Conservation (phyloP, 2,113 vertebrate genomes). For the Melanocharis versteri region DNA sequence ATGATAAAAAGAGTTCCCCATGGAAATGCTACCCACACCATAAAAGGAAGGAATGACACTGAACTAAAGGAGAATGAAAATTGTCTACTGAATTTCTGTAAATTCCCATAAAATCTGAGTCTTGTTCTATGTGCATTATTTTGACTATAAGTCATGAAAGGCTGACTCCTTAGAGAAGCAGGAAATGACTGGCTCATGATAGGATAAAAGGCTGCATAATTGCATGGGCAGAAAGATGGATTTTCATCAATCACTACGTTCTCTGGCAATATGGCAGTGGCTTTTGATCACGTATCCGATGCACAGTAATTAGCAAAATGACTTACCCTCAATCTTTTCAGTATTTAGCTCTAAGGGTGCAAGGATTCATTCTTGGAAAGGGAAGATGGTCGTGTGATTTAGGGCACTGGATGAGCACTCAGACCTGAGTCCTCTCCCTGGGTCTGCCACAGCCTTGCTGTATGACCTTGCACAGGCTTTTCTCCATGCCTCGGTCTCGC, state of each 20-base stretch:
- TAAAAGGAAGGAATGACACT: constrained; percentile 27
- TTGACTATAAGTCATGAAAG: neutral
- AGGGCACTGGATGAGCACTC: constrained; percentile 63
- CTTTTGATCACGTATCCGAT: neutral
- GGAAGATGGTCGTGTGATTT: constrained; percentile 59
- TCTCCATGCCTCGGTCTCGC: constrained; percentile 48
- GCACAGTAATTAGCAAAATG: constrained; percentile 41
- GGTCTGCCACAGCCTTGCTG: constrained; percentile 56
- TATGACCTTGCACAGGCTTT: constrained; percentile 61
- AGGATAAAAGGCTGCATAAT: neutral
- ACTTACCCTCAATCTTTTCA: constrained; percentile 52
- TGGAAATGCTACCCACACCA: neutral
- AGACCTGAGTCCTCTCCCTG: constrained; percentile 58
- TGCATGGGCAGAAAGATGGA: neutral
- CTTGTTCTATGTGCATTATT: neutral
- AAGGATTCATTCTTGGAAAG: constrained; percentile 56
- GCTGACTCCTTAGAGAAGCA: constrained; percentile 5
- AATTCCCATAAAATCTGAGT: constrained; percentile 10
- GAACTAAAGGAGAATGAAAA: neutral
- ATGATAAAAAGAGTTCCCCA: neutral
- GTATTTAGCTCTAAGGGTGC: constrained; percentile 52
- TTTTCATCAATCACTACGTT: neutral
- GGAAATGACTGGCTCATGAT: neutral
- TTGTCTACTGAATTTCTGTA: neutral
- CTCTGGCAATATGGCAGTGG: neutral